Conservation (phyloP, 2,888 invertebrate species). For the Erebia palarica region DNA sequence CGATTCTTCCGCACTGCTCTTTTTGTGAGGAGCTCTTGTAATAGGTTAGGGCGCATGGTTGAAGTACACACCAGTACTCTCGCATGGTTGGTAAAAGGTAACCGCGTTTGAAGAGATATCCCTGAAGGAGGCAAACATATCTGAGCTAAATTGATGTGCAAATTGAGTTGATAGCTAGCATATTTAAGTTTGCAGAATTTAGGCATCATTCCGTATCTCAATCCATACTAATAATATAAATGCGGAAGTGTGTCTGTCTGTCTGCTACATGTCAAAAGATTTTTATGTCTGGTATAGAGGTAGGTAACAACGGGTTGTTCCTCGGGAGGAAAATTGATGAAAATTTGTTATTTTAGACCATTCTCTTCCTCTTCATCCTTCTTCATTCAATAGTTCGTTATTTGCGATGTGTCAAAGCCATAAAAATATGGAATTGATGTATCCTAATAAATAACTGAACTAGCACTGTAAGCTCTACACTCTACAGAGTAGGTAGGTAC, state of each 20-base stretch:
- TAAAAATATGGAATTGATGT: neutral
- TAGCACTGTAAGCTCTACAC: too few species aligned
- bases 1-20: conserved; percentile 86
- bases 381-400: neutral
- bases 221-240: too few species aligned
- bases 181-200: too few species aligned
- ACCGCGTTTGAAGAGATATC: conserved; percentile 87
- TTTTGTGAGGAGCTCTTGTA: conserved; percentile 87
- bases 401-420: neutral
- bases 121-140: conserved; percentile 66
- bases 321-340: too few species aligned
- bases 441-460: neutral
- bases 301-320: too few species aligned
- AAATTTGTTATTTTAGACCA: neutral
- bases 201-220: too few species aligned
- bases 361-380: neutral
- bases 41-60: conserved; percentile 88
- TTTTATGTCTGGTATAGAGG: too few species aligned
- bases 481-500: too few species aligned
- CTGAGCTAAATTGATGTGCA: neutral
- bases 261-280: too few species aligned
- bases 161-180: too few species aligned
- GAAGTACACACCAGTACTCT: conserved; percentile 91
- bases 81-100: conserved; percentile 89
- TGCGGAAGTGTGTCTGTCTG: too few species aligned